phyloP scores from a whole-genome alignment of 2,113 vertebrate genomes.

The Enhydra lutris region DNA sequence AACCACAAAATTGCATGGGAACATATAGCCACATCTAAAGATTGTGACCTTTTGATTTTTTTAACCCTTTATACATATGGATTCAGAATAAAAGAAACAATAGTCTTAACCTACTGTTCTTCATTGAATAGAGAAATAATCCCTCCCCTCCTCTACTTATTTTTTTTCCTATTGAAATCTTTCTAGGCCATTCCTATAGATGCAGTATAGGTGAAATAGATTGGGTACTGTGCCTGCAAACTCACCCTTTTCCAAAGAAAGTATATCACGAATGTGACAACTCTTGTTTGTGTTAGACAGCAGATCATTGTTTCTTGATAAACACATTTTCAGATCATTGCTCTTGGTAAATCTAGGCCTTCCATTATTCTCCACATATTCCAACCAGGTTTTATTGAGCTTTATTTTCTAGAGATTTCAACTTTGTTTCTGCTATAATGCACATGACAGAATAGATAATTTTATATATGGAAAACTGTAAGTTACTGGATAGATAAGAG shows the following conservation, averaged over 20 bases:
- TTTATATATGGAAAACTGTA: background rate
- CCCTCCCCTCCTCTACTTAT: background rate
- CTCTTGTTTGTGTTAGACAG: background rate
- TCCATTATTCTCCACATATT: background rate
- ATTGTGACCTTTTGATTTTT: background rate
- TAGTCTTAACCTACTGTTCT: background rate
- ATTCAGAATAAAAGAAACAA: background rate
- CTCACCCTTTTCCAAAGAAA: background rate
- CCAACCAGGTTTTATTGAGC: background rate
- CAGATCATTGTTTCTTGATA: background rate
- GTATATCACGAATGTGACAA: background rate
- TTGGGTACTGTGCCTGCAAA: background rate
- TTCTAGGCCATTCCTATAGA: background rate
- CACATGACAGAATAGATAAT: background rate
- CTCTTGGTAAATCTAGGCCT: background rate
- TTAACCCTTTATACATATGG: background rate
- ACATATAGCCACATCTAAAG: slow-evolving; percentile 16
- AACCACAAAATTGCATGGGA: background rate
- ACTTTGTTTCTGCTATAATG: background rate
- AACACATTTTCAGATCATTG: background rate
- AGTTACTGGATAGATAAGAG: background rate
- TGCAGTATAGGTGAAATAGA: background rate
- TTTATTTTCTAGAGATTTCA: slow-evolving; percentile 40
- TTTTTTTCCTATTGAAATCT: background rate
- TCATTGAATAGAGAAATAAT: background rate